A percentile compares a stretch with the other conserved stretches of the same genome.
Evolutionary conservation across 1,140 invertebrate genomes (phyloP).

Genomic region (Helicoverpa zea): DNA sequence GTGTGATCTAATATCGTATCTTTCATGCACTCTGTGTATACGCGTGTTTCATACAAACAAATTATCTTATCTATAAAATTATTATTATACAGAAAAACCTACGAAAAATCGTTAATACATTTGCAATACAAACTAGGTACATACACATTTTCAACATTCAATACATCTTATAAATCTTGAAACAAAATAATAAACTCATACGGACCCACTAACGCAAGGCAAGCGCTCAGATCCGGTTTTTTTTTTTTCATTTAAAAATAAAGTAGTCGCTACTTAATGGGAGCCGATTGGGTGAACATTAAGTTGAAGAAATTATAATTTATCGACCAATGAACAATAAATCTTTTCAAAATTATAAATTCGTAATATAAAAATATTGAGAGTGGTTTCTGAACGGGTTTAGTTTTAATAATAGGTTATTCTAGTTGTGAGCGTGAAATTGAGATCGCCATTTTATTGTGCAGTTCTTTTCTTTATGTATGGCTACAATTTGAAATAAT

Average conservation of each 20-base stretch:
- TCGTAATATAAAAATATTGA: conserved; percentile 28
- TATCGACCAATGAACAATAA: conserved; percentile 42
- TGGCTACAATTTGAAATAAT: not conserved
- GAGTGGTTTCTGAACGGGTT: conserved; percentile 21
- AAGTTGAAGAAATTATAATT: conserved; percentile 50
- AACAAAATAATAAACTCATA: conserved; percentile 27
- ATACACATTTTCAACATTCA: no score
- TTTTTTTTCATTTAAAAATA: conserved; percentile 37
- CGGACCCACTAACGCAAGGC: conserved; percentile 40
- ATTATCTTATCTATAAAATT: no score
- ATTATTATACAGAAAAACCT: no score
- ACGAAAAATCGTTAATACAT: no score
- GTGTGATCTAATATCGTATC: no score
- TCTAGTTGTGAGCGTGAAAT: conserved; percentile 7
- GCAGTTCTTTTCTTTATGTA: conserved; percentile 22
- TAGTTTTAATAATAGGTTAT: conserved; percentile 28
- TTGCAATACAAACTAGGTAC: no score
- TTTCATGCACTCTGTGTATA: no score
- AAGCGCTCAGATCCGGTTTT: conserved; percentile 41
- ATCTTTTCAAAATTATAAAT: conserved; percentile 45
- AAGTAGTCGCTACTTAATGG: conserved; percentile 48
- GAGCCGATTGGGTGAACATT: conserved; percentile 38
- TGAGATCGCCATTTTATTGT: conserved; percentile 21
- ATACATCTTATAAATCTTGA: not conserved
- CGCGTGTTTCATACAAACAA: no score